Percentiles rank a stretch among this genome's conserved stretches.
These are phyloP conservation scores for Steromphala cineraria DNA, from an alignment of 2,888 invertebrate species.

Conservation along the genomic window DNA sequence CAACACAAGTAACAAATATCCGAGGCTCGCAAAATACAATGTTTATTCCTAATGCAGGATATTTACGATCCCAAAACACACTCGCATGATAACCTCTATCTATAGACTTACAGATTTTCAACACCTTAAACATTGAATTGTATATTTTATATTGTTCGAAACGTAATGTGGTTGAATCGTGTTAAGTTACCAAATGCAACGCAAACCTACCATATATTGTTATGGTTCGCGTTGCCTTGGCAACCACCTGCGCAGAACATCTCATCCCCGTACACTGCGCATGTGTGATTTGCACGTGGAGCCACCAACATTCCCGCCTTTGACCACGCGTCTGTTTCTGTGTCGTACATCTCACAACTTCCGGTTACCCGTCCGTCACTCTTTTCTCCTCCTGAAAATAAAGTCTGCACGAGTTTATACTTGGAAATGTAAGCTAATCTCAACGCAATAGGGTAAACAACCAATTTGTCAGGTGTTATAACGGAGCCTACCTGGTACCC, in stretches of 20 bases:
- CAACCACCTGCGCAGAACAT: slow-evolving; percentile 64
- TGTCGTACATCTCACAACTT: slow-evolving; percentile 62
- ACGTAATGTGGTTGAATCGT: too few relatives aligned
- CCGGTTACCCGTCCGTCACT: slow-evolving; percentile 55
- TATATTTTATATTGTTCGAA: too few relatives aligned
- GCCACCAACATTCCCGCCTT: slow-evolving; percentile 54
- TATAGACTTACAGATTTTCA: too few relatives aligned
- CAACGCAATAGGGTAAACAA: background rate
- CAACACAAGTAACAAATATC: too few relatives aligned
- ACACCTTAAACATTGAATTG: too few relatives aligned
- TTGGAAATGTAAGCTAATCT: background rate
- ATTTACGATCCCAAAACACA: too few relatives aligned
- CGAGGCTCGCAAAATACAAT: too few relatives aligned
- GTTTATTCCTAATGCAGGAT: too few relatives aligned
- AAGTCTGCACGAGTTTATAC: background rate
- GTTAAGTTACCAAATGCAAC: too few relatives aligned
- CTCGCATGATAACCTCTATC: too few relatives aligned
- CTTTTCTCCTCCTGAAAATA: slow-evolving; percentile 56
- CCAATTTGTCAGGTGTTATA: too few relatives aligned
- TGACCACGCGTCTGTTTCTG: slow-evolving; percentile 54
- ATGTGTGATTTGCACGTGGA: slow-evolving; percentile 56
- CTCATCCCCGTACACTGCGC: slow-evolving; percentile 47
- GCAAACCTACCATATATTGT: slow-evolving; percentile 57
- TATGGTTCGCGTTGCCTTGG: slow-evolving; percentile 55
- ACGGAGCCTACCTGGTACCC: too few relatives aligned